A percentile compares a stretch with the other conserved stretches of the same genome.
Conservation (phyloP, 2,797 vertebrate species). For the Typhlichthys eigenmanni region DNA sequence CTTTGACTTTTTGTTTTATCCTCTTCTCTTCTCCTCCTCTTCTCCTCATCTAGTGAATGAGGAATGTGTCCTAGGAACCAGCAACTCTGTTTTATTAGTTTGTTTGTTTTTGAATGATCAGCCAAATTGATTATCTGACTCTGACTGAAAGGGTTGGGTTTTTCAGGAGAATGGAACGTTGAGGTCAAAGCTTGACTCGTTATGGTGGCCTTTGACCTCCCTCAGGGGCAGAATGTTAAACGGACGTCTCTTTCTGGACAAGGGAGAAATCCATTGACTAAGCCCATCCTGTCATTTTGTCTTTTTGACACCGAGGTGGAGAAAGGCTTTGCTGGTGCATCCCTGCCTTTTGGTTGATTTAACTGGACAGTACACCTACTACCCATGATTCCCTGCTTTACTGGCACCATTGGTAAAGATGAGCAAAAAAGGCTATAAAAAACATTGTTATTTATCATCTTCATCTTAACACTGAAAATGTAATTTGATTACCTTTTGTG, state of each 20-base stretch:
- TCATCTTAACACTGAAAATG: not conserved
- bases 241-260: slow-evolving; percentile 45
- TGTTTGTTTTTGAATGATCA: slow-evolving; percentile 4
- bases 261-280: slow-evolving; percentile 45
- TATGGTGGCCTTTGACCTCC: slow-evolving; percentile 45
- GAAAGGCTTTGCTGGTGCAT: not conserved
- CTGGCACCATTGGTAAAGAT: no score
- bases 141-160: not conserved
- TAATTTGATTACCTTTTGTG: no score
- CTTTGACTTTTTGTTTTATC: slow-evolving; percentile 17
- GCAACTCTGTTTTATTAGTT: not conserved
- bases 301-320: not conserved
- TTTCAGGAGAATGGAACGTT: slow-evolving; percentile 18
- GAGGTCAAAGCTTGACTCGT: slow-evolving; percentile 38
- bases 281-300: slow-evolving; percentile 3
- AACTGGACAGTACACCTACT: not conserved
- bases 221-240: slow-evolving; percentile 32
- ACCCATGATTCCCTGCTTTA: no score
- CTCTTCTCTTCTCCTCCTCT: slow-evolving; percentile 3
- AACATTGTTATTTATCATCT: no score
- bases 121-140: slow-evolving; percentile 41
- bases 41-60: slow-evolving; percentile 6
- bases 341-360: not conserved
- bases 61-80: slow-evolving; percentile 19
- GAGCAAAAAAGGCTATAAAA: no score